A percentile compares a stretch with the other conserved stretches of the same genome.
Evolutionary conservation across 2,113 vertebrate species (phyloP).

Genomic region (Vombatus ursinus): DNA sequence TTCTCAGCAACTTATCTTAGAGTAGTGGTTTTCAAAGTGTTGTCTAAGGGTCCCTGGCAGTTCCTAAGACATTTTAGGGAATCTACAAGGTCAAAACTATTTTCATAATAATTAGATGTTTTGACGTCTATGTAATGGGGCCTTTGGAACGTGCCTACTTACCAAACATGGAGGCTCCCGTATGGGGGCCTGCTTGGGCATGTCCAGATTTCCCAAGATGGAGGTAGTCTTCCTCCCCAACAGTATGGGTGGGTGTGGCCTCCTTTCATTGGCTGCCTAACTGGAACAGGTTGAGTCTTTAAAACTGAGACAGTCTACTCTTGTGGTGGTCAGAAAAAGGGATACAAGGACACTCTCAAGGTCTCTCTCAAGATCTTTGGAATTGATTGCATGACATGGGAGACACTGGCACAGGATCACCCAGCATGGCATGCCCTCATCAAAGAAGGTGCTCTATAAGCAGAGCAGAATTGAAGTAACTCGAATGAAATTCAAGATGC

Average conservation of each 20-base stretch:
- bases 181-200: neutral
- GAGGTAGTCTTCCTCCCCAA: neutral
- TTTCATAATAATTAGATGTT: neutral
- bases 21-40: neutral
- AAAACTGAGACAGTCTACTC: neutral
- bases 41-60: neutral
- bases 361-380: too few species aligned
- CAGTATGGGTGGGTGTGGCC: neutral
- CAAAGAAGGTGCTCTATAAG: too few species aligned
- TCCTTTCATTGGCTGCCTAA: neutral
- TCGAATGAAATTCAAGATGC: too few species aligned
- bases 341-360: too few species aligned
- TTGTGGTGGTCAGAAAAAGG: too few species aligned
- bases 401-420: too few species aligned
- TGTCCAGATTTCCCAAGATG: neutral
- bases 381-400: too few species aligned
- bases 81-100: neutral
- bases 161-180: neutral
- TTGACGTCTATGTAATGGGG: neutral
- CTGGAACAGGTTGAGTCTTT: neutral
- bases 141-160: neutral
- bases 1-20: neutral
- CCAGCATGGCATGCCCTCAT: too few species aligned
- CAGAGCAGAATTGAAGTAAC: too few species aligned
- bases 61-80: neutral